Evolutionary conservation across 2,113 vertebrate species (phyloP), one percentile per base, ranked within the genome.

Genomic region (Actinemys pallida): DNA sequence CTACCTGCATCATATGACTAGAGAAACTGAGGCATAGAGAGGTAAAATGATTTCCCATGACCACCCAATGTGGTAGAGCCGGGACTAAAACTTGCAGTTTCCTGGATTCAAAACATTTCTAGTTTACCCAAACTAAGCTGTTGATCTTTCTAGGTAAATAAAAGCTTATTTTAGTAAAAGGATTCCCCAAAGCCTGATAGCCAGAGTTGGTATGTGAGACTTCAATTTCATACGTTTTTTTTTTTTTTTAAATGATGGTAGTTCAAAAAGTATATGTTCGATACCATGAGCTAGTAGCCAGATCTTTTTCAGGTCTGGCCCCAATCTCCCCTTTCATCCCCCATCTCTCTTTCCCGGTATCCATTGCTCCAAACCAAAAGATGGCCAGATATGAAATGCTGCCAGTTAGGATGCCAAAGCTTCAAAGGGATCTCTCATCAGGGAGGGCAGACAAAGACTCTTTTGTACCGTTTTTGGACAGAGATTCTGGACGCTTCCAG

Each of bases 351-450:
- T 97, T 98, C 89, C 88, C 89, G 96, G 87, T 90, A 95, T 96
- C 97, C 90, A 47, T 84, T 91, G 72, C 95, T 97, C 93, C 84
- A 97, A 88, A 95, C 75, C 57, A 94, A 96, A 91, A 97, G 98
- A 98, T 97, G 96, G 90, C 81, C 95, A 98, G 97, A 98, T 96
- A 98, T 47, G 96, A 97, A 97, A 96, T 91, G 94, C 82, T 98
- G 97, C 96, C 96, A 92, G 69, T 94, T 96, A 91, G 87, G 96
- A 96, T 97, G 97, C 93, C 97, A 96, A 90, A 65, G 92, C 97
- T 98, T 98, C 98, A 98, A 98, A 98, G 97, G 86, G 56, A 91
- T 86, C 95, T 92, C 91, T 98, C 96, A 87, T 76, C 86, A 84
- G 87, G 59, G 49, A 75, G 19, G 19, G 65, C 5, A 53, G 84